A percentile compares a stretch with the other conserved stretches of the same genome.
Evolutionary conservation across 2,797 vertebrate species (phyloP).

Genomic region (Sparus aurata): DNA sequence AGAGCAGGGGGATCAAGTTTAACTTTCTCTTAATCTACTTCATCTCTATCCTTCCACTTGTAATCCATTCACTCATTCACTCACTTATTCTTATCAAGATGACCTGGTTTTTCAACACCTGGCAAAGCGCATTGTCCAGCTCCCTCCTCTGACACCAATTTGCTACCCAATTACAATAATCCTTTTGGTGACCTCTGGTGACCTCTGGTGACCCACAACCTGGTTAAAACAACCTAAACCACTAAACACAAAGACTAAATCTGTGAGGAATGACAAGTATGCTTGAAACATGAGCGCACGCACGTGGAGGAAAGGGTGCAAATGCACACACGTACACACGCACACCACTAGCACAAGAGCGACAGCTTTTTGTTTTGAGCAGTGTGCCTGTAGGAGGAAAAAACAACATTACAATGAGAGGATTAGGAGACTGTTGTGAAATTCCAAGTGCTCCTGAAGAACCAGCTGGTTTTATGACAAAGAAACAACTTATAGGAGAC

Average conservation of each 20-base stretch:
- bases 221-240: conserved; percentile 62
- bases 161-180: conserved; percentile 73
- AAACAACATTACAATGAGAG: conserved; percentile 65
- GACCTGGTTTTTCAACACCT: conserved; percentile 37
- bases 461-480: conserved; percentile 18
- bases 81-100: conserved; percentile 13
- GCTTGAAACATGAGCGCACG: conserved; percentile 53
- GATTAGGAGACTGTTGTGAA: conserved; percentile 71
- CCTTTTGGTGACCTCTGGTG: conserved; percentile 63
- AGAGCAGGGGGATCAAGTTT: background rate
- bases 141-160: conserved; percentile 48
- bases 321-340: background rate
- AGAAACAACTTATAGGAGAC: conserved; percentile 27
- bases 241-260: conserved; percentile 73
- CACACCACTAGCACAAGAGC: conserved; percentile 35
- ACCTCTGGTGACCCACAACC: conserved; percentile 63
- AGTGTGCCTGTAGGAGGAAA: conserved; percentile 38
- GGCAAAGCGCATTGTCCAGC: conserved; percentile 6
- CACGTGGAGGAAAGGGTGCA: conserved; percentile 12
- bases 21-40: background rate
- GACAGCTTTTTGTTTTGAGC: conserved; percentile 55
- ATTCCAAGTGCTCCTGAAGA: conserved; percentile 64
- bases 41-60: background rate
- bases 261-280: conserved; percentile 80
- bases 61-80: background rate